Evolutionary conservation across 2,113 vertebrate genomes (phyloP), one percentile per base, ranked within the genome.

Genomic region (Globicephala melas): DNA sequence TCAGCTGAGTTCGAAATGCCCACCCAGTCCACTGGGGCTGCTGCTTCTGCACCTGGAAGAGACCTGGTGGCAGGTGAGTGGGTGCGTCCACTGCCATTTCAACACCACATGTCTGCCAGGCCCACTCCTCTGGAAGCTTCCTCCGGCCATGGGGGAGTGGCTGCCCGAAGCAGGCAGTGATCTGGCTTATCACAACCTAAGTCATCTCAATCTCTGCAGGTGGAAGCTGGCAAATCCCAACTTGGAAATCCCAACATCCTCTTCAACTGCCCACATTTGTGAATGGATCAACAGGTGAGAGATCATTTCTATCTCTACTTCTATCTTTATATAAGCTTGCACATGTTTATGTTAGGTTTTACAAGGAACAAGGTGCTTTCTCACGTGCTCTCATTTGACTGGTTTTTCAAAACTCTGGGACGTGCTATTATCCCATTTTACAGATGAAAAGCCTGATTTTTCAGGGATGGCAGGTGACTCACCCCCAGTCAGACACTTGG

Each of bases 101-200:
- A 47, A 25, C 36, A 10, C 18, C 1, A 28, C 0, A 0, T 14
- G 28, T 79, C 47, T 92, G 13, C 25, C 11, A 5, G 31, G 10
- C 12, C 13, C 55, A 4, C 26, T 23, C 18, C 15, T 89, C 41
- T 36, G 44, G 81, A 33, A 28, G 73, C 53, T 65, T 65, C 26
- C 14, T 50, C 38, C 0, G 0, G 17, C 12, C 13, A 8, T 9
- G 10, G 20, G 2, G 23, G 5, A n/a, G 20, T 36, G 44, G n/a
- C n/a, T 20, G 1, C 38, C 38, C 26, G 21, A 60, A 50, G 23
- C 47, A 33, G 23, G 50, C 10, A 28, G 41, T 23, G 15, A 9
- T 83, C 26, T 47, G 21, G 23, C 0, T 53, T 79, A 65, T 53
- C 7, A 41, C 7, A 58, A 47, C 12, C 2, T 5, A 26, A 3